phyloP scores from a whole-genome alignment of 2,888 invertebrate genomes.

The Epistrophe grossulariae region DNA sequence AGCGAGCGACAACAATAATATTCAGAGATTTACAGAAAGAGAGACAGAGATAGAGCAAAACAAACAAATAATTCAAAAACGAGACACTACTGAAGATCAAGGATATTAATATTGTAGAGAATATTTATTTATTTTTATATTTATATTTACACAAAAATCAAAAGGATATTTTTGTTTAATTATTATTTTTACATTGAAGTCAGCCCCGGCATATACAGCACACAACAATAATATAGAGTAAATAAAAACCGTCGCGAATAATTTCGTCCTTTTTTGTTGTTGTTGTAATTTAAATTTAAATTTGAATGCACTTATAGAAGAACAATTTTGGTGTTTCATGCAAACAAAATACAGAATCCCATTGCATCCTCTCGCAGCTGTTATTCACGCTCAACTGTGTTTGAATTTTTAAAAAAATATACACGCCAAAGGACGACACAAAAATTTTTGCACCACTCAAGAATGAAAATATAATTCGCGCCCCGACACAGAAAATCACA shows the following conservation, averaged over 20 bases:
- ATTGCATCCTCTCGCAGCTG: conserved; percentile 82
- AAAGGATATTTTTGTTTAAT: conserved; percentile 27
- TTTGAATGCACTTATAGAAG: conserved; percentile 13
- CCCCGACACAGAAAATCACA: conserved; percentile 50
- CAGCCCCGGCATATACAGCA: conserved; percentile 13
- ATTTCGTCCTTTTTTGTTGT: conserved; percentile 38
- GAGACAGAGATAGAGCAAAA: conserved; percentile 7
- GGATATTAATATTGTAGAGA: conserved; percentile 31
- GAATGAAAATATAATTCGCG: conserved; percentile 41
- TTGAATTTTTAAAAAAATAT: conserved; percentile 41
- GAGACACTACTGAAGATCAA: conserved; percentile 50
- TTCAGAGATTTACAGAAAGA: conserved; percentile 17
- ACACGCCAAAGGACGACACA: conserved; percentile 13
- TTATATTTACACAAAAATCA: conserved; percentile 66
- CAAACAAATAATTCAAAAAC: conserved; percentile 4
- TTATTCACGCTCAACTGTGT: conserved; percentile 83
- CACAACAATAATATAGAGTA: not conserved
- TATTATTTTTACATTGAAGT: conserved; percentile 25
- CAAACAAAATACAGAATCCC: conserved; percentile 10
- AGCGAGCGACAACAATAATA: conserved; percentile 81
- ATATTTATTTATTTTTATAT: conserved; percentile 35
- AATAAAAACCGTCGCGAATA: conserved; percentile 53
- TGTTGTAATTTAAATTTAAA: not conserved
- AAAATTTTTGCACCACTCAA: conserved; percentile 29
- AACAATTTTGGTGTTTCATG: not conserved